These are phyloP conservation scores for Campoplex nolae DNA, from an alignment of 2,888 invertebrate species.

Conservation along the genomic window DNA sequence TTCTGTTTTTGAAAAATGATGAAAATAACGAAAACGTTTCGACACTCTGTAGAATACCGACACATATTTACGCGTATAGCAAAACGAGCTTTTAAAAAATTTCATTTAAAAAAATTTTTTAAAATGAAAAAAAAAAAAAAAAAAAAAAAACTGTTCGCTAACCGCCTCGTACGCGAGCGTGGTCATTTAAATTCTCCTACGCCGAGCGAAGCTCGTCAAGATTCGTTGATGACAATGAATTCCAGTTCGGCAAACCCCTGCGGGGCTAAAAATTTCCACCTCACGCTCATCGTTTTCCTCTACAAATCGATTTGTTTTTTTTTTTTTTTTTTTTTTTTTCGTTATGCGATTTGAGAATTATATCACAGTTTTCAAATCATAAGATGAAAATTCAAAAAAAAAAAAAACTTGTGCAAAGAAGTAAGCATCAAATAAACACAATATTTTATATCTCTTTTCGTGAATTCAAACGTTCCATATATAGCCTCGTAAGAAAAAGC, in stretches of 20 bases:
- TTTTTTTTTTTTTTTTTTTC: constrained; percentile 6
- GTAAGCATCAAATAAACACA: background rate
- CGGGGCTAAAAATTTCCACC: constrained; percentile 4
- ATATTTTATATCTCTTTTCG: constrained; percentile 24
- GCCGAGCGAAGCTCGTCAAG: constrained; percentile 43
- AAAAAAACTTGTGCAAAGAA: background rate
- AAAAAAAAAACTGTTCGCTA: constrained; percentile 10
- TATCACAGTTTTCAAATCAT: constrained; percentile 22
- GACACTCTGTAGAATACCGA: background rate
- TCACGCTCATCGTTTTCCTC: background rate
- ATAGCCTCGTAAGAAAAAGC: constrained; percentile 24
- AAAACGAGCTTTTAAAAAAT: background rate
- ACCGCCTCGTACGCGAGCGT: constrained; percentile 2
- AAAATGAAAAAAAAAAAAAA: background rate
- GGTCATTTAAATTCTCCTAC: constrained; percentile 25
- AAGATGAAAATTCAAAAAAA: constrained; percentile 7
- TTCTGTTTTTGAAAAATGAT: background rate
- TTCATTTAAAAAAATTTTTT: no score
- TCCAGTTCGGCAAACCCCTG: constrained; percentile 33
- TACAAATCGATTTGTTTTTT: background rate
- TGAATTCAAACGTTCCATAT: constrained; percentile 23
- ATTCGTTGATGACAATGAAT: constrained; percentile 61
- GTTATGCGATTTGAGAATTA: constrained; percentile 34
- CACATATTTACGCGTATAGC: background rate
- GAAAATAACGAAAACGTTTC: background rate